phyloP scores from a whole-genome alignment of 2,888 invertebrate genomes.

The Andrena marginata region DNA sequence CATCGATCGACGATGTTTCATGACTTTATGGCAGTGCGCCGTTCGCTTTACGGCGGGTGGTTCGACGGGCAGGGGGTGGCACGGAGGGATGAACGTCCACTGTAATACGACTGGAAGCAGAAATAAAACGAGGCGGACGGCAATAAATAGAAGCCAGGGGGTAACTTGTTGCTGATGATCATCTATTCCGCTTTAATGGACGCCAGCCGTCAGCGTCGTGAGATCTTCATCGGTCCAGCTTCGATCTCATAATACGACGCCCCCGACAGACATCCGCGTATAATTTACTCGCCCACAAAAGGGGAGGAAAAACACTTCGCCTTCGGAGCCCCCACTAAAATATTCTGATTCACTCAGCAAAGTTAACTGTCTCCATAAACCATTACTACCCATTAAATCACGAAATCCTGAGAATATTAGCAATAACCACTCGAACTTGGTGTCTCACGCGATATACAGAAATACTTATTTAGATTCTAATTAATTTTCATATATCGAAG shows the following conservation, averaged over 20 bases:
- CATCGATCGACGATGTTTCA: constrained; percentile 59
- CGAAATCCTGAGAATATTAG: too few species aligned
- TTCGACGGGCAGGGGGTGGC: background rate
- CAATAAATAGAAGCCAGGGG: constrained; percentile 27
- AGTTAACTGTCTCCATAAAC: background rate
- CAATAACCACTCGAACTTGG: too few species aligned
- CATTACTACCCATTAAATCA: too few species aligned
- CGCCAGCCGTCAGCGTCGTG: too few species aligned
- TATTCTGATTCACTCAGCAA: background rate
- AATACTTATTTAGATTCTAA: background rate
- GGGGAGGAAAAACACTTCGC: background rate
- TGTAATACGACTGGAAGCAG: constrained; percentile 9
- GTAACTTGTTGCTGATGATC: constrained; percentile 23
- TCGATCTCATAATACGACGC: background rate
- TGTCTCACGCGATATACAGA: background rate
- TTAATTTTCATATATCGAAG: background rate
- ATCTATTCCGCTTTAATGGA: constrained; percentile 1
- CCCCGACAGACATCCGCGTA: background rate
- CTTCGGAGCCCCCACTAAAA: background rate
- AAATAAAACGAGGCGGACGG: constrained; percentile 20
- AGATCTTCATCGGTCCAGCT: background rate
- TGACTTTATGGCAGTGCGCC: constrained; percentile 45
- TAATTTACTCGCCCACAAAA: background rate
- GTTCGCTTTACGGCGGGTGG: constrained; percentile 49
- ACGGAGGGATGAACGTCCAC: constrained; percentile 44